Evolutionary conservation across 2,797 vertebrate genomes (phyloP).

Genomic region (Psittacula derbiana): DNA sequence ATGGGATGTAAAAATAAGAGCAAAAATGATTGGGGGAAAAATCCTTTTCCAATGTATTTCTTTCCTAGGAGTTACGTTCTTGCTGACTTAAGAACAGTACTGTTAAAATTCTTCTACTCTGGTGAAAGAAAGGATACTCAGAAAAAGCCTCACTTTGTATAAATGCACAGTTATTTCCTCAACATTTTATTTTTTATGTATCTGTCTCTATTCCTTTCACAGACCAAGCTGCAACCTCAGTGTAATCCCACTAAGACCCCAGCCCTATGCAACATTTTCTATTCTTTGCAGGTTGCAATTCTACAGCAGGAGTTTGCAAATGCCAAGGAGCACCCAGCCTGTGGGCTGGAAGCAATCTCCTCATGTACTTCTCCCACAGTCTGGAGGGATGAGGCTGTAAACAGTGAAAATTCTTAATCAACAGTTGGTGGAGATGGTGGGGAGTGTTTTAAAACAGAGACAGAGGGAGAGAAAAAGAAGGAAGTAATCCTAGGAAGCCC

Average conservation of each 20-base stretch:
- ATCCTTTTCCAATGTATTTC: neutral
- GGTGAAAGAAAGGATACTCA: neutral
- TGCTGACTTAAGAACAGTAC: neutral
- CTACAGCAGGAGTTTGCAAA: neutral
- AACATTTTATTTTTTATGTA: neutral
- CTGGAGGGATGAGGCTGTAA: neutral
- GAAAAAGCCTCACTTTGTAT: neutral
- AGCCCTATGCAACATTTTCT: neutral
- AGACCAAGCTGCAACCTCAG: neutral
- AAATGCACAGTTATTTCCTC: neutral
- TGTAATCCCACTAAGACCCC: neutral
- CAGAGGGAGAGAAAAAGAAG: neutral
- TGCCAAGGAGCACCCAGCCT: neutral
- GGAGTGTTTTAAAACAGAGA: neutral
- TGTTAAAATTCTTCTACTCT: neutral
- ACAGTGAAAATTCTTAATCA: neutral
- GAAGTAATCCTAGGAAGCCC: neutral
- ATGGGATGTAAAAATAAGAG: neutral
- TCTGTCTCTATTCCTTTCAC: neutral
- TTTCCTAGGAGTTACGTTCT: neutral
- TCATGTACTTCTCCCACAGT: accelerated
- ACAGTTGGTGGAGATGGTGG: neutral
- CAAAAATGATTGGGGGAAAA: neutral
- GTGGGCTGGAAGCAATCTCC: neutral
- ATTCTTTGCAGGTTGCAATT: neutral